phyloP scores from a whole-genome alignment of 2,113 vertebrate genomes.

The Okapia johnstoni region DNA sequence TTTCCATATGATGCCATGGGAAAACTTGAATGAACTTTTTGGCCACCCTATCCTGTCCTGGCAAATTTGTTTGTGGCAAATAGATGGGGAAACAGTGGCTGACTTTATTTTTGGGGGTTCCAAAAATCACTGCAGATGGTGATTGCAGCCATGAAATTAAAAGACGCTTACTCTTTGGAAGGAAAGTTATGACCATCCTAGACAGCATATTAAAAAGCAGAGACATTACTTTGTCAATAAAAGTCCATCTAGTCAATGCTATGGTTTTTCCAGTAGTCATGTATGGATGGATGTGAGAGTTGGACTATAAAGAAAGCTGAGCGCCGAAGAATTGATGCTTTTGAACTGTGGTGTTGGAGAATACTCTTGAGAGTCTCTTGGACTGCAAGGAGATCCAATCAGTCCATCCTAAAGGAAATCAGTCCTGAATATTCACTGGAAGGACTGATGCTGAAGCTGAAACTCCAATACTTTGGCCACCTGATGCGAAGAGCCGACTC shows the following conservation, averaged over 20 bases:
- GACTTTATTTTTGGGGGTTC: not conserved
- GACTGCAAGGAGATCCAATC: not conserved
- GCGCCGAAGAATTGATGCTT: accelerated
- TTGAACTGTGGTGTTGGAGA: not conserved
- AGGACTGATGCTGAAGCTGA: not conserved
- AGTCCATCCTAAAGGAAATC: not conserved
- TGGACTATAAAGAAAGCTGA: not conserved
- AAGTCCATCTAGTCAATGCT: not conserved
- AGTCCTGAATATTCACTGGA: not conserved
- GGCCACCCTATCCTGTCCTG: accelerated
- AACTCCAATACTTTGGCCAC: not conserved
- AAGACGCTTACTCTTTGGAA: not conserved
- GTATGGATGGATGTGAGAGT: not conserved
- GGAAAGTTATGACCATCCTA: not conserved
- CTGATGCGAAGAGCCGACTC: not conserved
- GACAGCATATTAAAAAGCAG: not conserved
- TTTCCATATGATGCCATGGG: not conserved
- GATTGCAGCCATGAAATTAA: not conserved
- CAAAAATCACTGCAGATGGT: not conserved
- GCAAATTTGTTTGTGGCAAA: not conserved
- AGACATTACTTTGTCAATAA: not conserved
- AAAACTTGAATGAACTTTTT: not conserved
- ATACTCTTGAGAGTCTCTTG: not conserved
- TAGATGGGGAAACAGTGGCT: not conserved
- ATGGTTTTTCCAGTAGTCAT: not conserved